Evolutionary conservation across 2,797 vertebrate species (phyloP).

Genomic region (Coreius guichenoti): DNA sequence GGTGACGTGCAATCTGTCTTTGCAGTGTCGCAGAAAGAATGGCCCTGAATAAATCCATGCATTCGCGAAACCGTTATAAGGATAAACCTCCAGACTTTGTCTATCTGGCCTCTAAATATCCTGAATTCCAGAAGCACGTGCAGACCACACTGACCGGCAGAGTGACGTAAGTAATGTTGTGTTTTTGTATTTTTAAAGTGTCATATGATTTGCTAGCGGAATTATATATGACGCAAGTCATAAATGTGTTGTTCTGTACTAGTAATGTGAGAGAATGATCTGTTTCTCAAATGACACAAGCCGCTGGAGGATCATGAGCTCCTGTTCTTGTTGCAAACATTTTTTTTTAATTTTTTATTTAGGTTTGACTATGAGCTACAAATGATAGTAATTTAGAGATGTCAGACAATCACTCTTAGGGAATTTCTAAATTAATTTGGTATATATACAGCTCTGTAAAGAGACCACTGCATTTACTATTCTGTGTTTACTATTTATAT

Average conservation of each 20-base stretch:
- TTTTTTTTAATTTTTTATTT: neutral
- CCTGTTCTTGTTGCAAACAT: neutral
- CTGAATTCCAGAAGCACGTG: conserved; percentile 88
- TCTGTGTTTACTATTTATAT: too few relatives aligned
- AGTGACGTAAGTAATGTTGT: conserved; percentile 80
- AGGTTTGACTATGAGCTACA: neutral
- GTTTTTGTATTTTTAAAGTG: neutral
- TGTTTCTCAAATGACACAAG: neutral
- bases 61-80: conserved; percentile 90
- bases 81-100: conserved; percentile 90
- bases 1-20: conserved; percentile 26
- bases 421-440: neutral
- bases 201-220: neutral
- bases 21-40: conserved; percentile 72
- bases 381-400: neutral
- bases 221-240: neutral
- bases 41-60: conserved; percentile 91
- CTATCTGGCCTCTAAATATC: conserved; percentile 88
- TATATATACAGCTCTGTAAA: neutral
- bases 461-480: too few relatives aligned
- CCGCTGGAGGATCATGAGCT: neutral
- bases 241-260: neutral
- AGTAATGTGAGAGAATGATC: neutral
- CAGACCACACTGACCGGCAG: conserved; percentile 83
- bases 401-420: neutral